Percentiles rank a stretch among this genome's conserved stretches.
phyloP scores from a whole-genome alignment of 2,797 vertebrate species.

The Siniperca scherzeri region DNA sequence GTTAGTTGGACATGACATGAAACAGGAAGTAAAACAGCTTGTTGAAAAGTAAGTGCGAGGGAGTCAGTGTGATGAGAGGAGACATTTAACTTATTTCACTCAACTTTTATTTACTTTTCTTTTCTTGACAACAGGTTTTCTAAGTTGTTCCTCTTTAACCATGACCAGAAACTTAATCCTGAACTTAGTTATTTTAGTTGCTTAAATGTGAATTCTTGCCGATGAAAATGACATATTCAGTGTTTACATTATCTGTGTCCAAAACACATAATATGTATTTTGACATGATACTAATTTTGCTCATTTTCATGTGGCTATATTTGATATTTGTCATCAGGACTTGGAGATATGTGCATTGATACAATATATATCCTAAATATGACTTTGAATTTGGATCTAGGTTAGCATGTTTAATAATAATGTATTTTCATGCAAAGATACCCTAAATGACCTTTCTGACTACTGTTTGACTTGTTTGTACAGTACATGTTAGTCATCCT shows the following conservation, averaged over 20 bases:
- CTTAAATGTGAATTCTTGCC: neutral
- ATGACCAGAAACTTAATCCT: neutral
- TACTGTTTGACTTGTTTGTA: neutral
- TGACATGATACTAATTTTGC: neutral
- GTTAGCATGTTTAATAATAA: too few relatives aligned
- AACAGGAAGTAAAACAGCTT: constrained; percentile 36
- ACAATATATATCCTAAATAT: neutral
- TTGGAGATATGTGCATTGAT: neutral
- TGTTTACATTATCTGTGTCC: neutral
- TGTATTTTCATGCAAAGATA: neutral
- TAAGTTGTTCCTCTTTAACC: neutral
- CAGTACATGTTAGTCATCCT: too few relatives aligned
- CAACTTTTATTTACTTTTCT: constrained; percentile 1
- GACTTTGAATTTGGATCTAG: neutral
- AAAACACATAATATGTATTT: neutral
- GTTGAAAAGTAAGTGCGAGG: constrained; percentile 32
- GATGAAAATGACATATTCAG: neutral
- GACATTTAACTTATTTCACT: constrained; percentile 23
- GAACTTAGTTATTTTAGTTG: neutral
- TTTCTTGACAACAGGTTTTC: neutral
- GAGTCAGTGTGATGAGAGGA: constrained; percentile 26
- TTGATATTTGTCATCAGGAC: neutral
- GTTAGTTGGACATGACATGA: constrained; percentile 44
- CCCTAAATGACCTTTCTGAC: neutral
- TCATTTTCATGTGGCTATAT: neutral